Percentiles rank a stretch among this genome's conserved stretches.
Evolutionary conservation across 2,888 invertebrate genomes (phyloP).

Genomic region (Cloeon dipterum): DNA sequence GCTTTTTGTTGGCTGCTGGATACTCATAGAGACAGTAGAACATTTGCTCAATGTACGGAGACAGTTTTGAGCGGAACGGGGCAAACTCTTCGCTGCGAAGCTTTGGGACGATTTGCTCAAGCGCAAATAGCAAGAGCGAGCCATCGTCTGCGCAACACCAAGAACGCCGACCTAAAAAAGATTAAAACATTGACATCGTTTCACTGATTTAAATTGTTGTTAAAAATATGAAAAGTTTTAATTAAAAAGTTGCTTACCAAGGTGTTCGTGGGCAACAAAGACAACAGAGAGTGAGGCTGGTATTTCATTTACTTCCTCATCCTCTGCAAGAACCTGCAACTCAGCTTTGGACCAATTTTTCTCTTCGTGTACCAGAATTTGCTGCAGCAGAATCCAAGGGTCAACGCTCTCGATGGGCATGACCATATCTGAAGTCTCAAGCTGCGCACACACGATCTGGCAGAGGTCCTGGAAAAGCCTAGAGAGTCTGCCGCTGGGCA

Average conservation of each 20-base stretch:
- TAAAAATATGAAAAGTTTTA: constrained; percentile 1
- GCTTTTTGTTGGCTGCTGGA: constrained; percentile 49
- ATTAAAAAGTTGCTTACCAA: constrained; percentile 39
- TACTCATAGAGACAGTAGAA: constrained; percentile 70
- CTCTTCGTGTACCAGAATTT: constrained; percentile 31
- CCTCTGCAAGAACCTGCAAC: not conserved
- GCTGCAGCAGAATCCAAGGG: constrained; percentile 69
- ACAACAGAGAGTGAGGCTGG: constrained; percentile 53
- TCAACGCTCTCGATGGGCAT: constrained; percentile 43
- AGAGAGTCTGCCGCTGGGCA: constrained; percentile 32
- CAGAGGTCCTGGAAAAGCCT: constrained; percentile 51
- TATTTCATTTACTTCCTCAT: constrained; percentile 19
- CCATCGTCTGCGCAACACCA: constrained; percentile 64
- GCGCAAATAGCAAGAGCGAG: constrained; percentile 49
- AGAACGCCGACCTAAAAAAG: constrained; percentile 24
- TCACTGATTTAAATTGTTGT: constrained; percentile 2
- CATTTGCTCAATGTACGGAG: constrained; percentile 63
- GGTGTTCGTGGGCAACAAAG: constrained; percentile 62
- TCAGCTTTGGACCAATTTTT: not conserved
- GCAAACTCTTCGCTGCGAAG: constrained; percentile 39
- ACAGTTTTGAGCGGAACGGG: constrained; percentile 38
- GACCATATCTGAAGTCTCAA: constrained; percentile 40
- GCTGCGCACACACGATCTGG: constrained; percentile 50
- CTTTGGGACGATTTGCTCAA: constrained; percentile 48
- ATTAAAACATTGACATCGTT: not conserved